phyloP scores from a whole-genome alignment of 2,797 vertebrate species.

The Coregonus suidteri region DNA sequence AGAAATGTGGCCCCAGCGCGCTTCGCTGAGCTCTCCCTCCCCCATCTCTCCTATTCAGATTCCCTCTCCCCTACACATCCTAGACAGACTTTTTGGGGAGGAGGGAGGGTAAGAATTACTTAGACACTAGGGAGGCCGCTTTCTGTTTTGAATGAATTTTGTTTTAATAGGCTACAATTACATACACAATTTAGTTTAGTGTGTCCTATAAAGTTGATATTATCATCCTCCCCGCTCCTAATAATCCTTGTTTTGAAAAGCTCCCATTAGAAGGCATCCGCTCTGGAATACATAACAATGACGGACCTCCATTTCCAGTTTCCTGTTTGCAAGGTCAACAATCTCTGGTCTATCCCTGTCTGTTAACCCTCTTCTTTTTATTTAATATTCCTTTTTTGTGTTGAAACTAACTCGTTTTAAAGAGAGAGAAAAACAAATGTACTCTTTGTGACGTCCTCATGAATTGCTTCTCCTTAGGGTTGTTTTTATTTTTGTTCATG shows the following conservation, averaged over 20 bases:
- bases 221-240: conserved; percentile 27
- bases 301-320: conserved; percentile 56
- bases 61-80: not conserved
- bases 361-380: conserved; percentile 40
- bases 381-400: conserved; percentile 37
- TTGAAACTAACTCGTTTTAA: conserved; percentile 37
- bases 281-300: conserved; percentile 44
- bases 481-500: conserved; percentile 50
- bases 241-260: conserved; percentile 50
- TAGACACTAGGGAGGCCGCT: not conserved
- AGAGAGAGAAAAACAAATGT: conserved; percentile 58
- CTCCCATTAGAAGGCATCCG: conserved; percentile 49
- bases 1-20: conserved; percentile 36
- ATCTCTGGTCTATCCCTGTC: conserved; percentile 56
- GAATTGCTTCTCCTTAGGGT: conserved; percentile 78
- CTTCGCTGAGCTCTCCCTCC: conserved; percentile 13
- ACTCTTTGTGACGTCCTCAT: conserved; percentile 65
- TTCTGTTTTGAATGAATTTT: not conserved
- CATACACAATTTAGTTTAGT: conserved; percentile 13
- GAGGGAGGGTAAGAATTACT: not conserved
- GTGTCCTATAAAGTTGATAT: conserved; percentile 30
- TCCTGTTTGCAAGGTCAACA: conserved; percentile 59
- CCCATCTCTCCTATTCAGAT: not conserved
- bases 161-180: not conserved
- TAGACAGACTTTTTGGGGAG: not conserved